phyloP scores from a whole-genome alignment of 2,113 vertebrate species.

The Vombatus ursinus region DNA sequence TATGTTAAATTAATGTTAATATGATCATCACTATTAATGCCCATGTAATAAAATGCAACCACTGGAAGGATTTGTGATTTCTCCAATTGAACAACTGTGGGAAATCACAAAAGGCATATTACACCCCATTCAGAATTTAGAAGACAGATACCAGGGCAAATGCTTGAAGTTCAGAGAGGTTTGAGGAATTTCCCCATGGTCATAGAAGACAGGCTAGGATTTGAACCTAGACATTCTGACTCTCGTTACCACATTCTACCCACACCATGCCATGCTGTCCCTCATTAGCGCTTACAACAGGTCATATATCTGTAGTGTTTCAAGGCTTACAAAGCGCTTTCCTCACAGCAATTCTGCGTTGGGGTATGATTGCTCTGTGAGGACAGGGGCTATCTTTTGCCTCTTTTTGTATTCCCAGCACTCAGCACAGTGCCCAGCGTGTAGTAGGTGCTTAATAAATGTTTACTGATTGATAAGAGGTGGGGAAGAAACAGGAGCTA shows the following conservation, averaged over 20 bases:
- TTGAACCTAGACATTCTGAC: neutral
- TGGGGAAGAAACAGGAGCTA: neutral
- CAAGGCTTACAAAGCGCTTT: neutral
- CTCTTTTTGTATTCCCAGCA: neutral
- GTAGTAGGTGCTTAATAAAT: neutral
- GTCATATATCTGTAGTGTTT: neutral
- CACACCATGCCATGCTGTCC: neutral
- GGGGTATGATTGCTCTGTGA: neutral
- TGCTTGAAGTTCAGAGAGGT: no score
- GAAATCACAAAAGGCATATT: neutral
- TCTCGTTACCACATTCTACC: neutral
- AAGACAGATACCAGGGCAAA: neutral
- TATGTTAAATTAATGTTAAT: neutral
- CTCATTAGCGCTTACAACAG: neutral
- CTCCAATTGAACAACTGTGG: neutral
- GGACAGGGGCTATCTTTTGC: neutral
- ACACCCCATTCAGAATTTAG: neutral
- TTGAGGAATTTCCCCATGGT: neutral
- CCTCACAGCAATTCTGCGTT: neutral
- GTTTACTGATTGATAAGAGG: neutral
- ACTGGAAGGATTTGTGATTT: neutral
- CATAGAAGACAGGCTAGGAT: neutral
- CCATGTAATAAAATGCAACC: neutral
- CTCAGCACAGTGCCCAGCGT: no score
- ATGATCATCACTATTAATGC: neutral